Base-by-base conservation (phyloP, 2,113 vertebrate genomes). In the Natator depressus region DNA sequence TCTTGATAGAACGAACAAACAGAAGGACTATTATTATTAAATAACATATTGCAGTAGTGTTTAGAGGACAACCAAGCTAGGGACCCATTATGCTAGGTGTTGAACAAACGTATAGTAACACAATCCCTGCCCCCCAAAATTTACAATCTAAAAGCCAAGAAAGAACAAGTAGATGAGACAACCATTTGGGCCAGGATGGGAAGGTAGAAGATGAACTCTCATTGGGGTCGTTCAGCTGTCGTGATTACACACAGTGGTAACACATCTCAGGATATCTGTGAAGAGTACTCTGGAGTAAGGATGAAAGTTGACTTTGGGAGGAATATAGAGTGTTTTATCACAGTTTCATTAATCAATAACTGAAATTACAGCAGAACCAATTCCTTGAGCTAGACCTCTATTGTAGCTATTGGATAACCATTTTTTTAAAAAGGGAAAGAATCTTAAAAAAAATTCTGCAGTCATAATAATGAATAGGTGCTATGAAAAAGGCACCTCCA, bases 391-490 rank as follows among this genome's bases (percentile, higher is more conserved):
- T 88, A 90, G 57, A 27, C 72, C 76, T 49, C 19, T n/a, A 46
- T 82, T 72, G 87, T 78, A 86, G 80, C 38, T 72, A 25, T 93
- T 90, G 50, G 38, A 93, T 62, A 75, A 24, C 53, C 87, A 7
- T 42, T 19, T 80, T 81, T 94, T 93, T 85, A 62, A 85, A 89
- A 87, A 91, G 47, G 50, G 76, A 84, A 42, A 54, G 89, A 89
- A 95, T 92, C 62, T 84, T 86, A 80, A 93, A 89, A 65, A 80
- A 90, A 96, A 76, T 84, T 89, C 84, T 89, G 62, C 89, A 89
- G 76, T 94, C 95, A 75, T 94, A 94, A 95, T 96, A 97, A 94
- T 94, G 84, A 96, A 91, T 87, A 85, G 85, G 93, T 91, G 76
- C 91, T 80, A 76, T 55, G 81, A 94, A 92, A 91, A 95, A 91